Conservation (phyloP, 2,113 vertebrate genomes). For the Oceanodroma tethys region DNA sequence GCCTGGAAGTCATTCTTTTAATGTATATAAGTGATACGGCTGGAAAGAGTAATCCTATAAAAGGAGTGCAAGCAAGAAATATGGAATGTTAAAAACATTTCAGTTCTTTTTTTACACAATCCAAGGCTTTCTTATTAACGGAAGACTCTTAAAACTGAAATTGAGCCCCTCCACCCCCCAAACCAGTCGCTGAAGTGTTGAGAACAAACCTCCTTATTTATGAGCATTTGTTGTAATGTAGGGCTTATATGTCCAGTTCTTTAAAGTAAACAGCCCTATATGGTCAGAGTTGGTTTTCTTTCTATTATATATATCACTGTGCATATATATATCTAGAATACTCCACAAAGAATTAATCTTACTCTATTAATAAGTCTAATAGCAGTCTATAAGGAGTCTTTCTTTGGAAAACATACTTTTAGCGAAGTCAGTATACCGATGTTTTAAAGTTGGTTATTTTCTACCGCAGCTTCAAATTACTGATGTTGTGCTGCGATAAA, state of each 20-base stretch:
- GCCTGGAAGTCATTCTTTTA: background rate
- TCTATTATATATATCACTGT: background rate
- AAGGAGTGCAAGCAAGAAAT: background rate
- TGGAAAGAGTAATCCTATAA: background rate
- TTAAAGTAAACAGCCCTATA: background rate
- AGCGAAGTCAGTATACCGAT: fast-evolving
- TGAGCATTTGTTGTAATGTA: background rate
- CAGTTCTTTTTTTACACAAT: background rate
- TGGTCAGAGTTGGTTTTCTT: background rate
- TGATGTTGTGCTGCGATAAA: constrained; percentile 33
- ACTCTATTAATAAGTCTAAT: background rate
- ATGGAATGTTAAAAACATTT: background rate
- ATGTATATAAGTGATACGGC: background rate
- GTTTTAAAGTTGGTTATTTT: background rate
- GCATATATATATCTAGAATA: background rate
- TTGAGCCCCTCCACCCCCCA: fast-evolving
- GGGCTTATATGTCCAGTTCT: background rate
- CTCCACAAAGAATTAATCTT: background rate
- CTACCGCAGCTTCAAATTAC: background rate
- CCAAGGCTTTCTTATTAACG: background rate
- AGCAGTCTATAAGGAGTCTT: background rate
- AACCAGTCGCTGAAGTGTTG: background rate
- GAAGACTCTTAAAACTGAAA: background rate
- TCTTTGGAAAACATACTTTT: background rate
- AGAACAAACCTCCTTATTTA: background rate